phyloP scores from a whole-genome alignment of 2,797 vertebrate genomes.

The Sebastes nivosus region DNA sequence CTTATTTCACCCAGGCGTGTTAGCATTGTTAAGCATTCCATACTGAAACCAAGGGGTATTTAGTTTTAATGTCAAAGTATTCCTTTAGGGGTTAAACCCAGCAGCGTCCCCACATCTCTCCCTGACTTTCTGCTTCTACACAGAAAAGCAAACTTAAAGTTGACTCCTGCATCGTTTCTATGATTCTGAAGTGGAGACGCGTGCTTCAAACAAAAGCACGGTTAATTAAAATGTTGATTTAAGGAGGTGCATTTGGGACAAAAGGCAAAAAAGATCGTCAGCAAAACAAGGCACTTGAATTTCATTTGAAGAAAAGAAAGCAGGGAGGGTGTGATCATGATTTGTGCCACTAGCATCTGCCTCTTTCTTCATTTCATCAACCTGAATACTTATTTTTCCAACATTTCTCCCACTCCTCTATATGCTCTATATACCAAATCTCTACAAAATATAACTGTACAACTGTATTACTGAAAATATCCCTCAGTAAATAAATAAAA shows the following conservation, averaged over 20 bases:
- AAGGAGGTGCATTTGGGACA: slow-evolving; percentile 44
- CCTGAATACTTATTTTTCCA: slow-evolving; percentile 47
- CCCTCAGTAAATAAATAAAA: slow-evolving; percentile 80
- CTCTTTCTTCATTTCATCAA: slow-evolving; percentile 50
- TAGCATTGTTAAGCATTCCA: slow-evolving; percentile 39
- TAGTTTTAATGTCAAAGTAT: slow-evolving; percentile 30
- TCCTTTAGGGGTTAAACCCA: slow-evolving; percentile 23
- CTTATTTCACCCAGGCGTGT: slow-evolving; percentile 17
- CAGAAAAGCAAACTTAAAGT: slow-evolving; percentile 3
- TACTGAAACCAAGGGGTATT: slow-evolving; percentile 13
- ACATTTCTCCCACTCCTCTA: slow-evolving; percentile 37
- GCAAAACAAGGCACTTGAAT: slow-evolving; percentile 80
- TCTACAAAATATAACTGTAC: slow-evolving; percentile 84
- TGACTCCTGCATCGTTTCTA: not conserved
- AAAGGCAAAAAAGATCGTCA: slow-evolving; percentile 62
- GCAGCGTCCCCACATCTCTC: slow-evolving; percentile 1
- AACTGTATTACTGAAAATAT: slow-evolving; percentile 83
- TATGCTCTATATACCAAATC: slow-evolving; percentile 74
- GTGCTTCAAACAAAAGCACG: not conserved
- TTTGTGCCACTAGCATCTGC: slow-evolving; percentile 62
- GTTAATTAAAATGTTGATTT: slow-evolving; percentile 9
- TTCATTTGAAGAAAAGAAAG: slow-evolving; percentile 65
- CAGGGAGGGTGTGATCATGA: slow-evolving; percentile 59
- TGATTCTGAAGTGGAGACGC: slow-evolving; percentile 11
- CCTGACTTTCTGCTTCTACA: slow-evolving; percentile 2